These are phyloP conservation scores for Cheirogaleus major DNA, from an alignment of 2,797 vertebrate genomes.

Conservation along the genomic window DNA sequence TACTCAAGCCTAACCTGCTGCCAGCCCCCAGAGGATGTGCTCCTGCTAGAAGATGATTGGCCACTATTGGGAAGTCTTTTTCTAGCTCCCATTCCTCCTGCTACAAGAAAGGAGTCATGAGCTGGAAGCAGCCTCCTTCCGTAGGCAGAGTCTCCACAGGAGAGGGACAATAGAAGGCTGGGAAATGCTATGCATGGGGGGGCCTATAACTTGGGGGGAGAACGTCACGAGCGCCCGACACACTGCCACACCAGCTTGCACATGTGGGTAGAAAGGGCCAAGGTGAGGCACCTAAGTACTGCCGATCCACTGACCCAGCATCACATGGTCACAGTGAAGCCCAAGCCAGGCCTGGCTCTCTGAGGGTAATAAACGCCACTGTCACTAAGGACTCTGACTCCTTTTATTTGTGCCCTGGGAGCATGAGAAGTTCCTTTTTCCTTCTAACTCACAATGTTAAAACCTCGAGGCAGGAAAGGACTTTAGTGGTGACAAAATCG, in stretches of 20 bases:
- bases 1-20: conserved; percentile 39
- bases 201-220: not conserved
- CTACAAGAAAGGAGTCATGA: not conserved
- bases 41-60: not conserved
- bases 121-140: not conserved
- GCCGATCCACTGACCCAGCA: not conserved
- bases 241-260: not conserved
- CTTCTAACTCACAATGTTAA: not conserved
- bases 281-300: not conserved
- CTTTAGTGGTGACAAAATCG: not conserved
- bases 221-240: not conserved
- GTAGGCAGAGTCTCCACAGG: not conserved
- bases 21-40: not conserved
- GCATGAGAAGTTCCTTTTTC: not conserved
- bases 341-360: not conserved
- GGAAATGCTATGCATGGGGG: not conserved
- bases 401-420: not conserved
- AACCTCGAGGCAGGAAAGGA: not conserved
- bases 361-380: not conserved
- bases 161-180: not conserved
- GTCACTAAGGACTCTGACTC: not conserved
- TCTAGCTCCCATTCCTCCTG: not conserved
- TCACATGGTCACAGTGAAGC: not conserved
- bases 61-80: not conserved
- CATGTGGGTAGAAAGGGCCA: not conserved